Conservation (phyloP, 2,113 vertebrate species). For the Protobothrops flavoviridis region DNA sequence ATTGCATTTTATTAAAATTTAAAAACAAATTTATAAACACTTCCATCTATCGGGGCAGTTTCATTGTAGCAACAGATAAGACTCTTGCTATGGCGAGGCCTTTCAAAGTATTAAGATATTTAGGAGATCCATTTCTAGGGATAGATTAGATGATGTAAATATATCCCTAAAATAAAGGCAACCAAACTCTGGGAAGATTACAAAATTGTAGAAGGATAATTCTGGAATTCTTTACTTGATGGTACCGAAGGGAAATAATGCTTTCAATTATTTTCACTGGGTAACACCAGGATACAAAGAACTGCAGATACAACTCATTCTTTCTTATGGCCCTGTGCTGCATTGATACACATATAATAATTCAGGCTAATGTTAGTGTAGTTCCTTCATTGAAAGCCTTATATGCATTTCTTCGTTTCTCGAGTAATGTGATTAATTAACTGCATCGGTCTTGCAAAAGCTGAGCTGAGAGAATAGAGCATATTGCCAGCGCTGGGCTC, state of each 20-base stretch:
- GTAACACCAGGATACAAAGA: background rate
- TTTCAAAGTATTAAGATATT: background rate
- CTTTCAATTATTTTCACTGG: background rate
- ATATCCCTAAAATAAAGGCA: background rate
- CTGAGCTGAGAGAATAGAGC: background rate
- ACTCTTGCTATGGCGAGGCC: constrained; percentile 50
- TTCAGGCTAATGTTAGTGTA: background rate
- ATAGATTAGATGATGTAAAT: background rate
- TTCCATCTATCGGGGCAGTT: constrained; percentile 48
- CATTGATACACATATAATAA: background rate
- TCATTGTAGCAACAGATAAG: constrained; percentile 60
- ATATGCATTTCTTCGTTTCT: background rate
- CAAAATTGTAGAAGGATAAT: background rate
- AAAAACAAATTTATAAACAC: constrained; percentile 56
- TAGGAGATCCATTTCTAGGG: background rate
- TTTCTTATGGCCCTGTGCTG: background rate
- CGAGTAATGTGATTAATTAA: background rate
- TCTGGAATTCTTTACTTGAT: constrained; percentile 2
- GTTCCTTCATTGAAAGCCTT: background rate
- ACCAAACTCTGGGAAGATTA: background rate
- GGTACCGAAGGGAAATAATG: background rate
- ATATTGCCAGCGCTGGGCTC: background rate
- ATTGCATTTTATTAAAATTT: background rate
- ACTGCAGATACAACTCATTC: background rate
- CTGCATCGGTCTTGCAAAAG: background rate